phyloP scores from a whole-genome alignment of 2,797 vertebrate species.

The Premnoplex brunnescens region DNA sequence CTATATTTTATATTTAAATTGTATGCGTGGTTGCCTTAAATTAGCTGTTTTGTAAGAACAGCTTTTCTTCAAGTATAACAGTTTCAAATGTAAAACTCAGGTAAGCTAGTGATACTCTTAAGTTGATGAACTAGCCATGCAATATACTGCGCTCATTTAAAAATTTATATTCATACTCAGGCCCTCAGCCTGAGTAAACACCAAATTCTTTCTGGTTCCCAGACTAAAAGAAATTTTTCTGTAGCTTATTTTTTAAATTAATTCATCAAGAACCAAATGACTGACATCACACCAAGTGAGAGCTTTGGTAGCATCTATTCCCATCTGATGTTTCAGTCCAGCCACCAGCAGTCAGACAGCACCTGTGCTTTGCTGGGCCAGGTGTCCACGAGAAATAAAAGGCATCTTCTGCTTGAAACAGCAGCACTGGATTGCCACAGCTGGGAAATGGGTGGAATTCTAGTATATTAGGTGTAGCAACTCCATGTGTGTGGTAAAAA shows the following conservation, averaged over 20 bases:
- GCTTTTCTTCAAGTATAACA: neutral
- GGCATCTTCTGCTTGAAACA: neutral
- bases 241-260: conserved; percentile 2
- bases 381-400: neutral
- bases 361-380: neutral
- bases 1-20: neutral
- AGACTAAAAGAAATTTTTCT: neutral
- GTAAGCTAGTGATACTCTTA: neutral
- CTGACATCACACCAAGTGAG: neutral
- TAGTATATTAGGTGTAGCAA: neutral
- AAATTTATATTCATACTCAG: conserved; percentile 9
- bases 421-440: neutral
- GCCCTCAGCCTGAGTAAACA: conserved; percentile 11
- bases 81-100: neutral
- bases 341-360: neutral
- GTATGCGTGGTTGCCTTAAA: neutral
- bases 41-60: neutral
- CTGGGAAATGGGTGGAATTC: neutral
- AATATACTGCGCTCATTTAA: neutral
- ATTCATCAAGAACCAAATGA: neutral
- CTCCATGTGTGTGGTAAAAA: neutral
- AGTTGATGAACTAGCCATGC: neutral
- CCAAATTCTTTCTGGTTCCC: neutral
- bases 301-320: neutral
- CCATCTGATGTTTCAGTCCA: neutral